Evolutionary conservation across 2,113 vertebrate genomes (phyloP), one percentile per base, ranked within the genome.

Genomic region (Oryzias curvinotus): DNA sequence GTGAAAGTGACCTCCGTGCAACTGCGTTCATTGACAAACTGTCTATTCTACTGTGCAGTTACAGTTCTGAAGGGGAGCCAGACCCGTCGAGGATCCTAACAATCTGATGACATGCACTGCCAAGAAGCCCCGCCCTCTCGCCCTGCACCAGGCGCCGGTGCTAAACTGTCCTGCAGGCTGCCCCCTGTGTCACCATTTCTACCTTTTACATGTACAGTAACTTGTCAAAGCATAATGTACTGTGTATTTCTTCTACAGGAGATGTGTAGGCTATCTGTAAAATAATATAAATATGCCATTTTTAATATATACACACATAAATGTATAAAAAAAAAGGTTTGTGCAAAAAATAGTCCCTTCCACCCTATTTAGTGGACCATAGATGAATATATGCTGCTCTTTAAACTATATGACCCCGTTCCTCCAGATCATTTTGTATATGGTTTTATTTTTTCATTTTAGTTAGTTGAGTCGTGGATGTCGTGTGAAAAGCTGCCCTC

Each of bases 211-310:
- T 96, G 94, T 96, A 94, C 93, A 92, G 93, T 94, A 78, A 94
- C 83, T 93, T 92, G 88, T 94, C 90, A 87, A 91, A 77, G 87
- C 80, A 93, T 94, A 95, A 80, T 90, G 91, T 92, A 93, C 88
- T 92, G 95, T 96, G 94, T 93, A 94, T 95, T 97, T 95, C 92
- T 95, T 94, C 87, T 91, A 90, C 90, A 87, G 85, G 77, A 88
- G 78, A 85, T 79, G 92, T 97, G 90, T 91, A 88, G 84, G 86
- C 74, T 88, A 85, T 86, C 75, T 93, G 96, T 98, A 99, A 94
- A 98, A 95, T 86, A 91, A 93, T 95, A 98, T 98, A 98, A 95
- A 98, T 96, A 97, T 92, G 91, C 70, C 66, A 75, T 91, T 92
- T 92, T 87, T 92, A 94, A 86, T 85, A 87, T 80, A 87, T 74